Conservation (phyloP, 92 coral and sea anemone species). For the Ricordea florida region DNA sequence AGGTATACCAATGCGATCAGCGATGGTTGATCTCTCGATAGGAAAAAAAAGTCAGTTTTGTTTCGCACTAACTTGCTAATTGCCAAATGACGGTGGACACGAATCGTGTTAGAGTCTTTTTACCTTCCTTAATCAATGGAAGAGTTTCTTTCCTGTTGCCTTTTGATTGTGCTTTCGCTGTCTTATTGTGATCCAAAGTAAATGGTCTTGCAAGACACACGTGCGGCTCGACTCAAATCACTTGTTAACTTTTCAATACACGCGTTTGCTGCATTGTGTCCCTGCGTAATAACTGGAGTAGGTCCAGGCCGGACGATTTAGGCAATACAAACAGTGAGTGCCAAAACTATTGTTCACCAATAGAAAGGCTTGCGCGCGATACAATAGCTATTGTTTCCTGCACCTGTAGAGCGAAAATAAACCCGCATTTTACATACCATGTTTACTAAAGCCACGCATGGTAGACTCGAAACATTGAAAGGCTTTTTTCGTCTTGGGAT, state of each 20-base stretch:
- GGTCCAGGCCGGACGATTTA: slow-evolving; percentile 52
- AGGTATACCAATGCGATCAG: background rate
- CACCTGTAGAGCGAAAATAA: slow-evolving; percentile 71
- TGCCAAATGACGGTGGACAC: background rate
- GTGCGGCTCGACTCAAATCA: slow-evolving; percentile 43
- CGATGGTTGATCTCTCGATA: background rate
- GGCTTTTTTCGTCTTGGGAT: background rate
- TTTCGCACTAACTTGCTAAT: background rate
- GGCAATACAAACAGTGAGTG: slow-evolving; percentile 66
- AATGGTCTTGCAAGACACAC: slow-evolving; percentile 50
- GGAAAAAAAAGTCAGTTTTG: background rate
- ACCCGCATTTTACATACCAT: slow-evolving; percentile 5
- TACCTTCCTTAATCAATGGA: background rate
- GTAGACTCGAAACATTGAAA: background rate
- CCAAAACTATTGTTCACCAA: slow-evolving; percentile 66
- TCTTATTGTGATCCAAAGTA: slow-evolving; percentile 36
- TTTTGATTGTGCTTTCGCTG: slow-evolving; percentile 82
- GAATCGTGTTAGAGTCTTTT: background rate
- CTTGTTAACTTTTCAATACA: slow-evolving; percentile 62
- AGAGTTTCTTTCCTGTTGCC: slow-evolving; percentile 3
- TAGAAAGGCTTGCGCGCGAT: slow-evolving; percentile 57
- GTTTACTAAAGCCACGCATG: background rate
- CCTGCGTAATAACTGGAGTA: slow-evolving; percentile 41
- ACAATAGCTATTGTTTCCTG: slow-evolving; percentile 66
- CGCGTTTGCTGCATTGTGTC: slow-evolving; percentile 71